Evolutionary conservation across 2,797 vertebrate species (phyloP).

Genomic region (Otus scops): DNA sequence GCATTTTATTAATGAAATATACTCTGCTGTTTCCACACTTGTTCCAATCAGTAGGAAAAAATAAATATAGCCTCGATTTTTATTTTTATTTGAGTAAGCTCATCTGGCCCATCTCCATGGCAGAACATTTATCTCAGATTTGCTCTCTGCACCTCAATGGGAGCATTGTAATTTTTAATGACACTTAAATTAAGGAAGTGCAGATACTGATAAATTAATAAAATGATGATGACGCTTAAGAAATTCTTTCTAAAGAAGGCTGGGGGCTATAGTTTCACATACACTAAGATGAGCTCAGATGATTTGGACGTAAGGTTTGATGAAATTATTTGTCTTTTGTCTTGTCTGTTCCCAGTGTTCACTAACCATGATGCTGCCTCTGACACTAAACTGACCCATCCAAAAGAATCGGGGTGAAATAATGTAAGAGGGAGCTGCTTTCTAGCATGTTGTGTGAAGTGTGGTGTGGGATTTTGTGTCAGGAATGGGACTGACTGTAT

Average conservation of each 20-base stretch:
- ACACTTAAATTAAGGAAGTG: neutral
- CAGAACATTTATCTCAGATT: neutral
- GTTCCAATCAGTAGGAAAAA: neutral
- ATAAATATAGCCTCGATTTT: neutral
- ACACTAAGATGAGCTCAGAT: rapidly evolving
- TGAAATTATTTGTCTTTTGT: neutral
- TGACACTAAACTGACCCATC: neutral
- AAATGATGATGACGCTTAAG: neutral
- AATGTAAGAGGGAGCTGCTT: neutral
- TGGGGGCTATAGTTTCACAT: neutral
- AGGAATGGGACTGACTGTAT: neutral
- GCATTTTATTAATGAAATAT: neutral
- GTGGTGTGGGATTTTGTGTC: neutral
- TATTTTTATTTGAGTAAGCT: neutral
- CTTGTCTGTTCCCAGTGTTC: neutral
- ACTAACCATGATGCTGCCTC: neutral
- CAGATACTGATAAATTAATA: neutral
- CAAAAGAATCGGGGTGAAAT: neutral
- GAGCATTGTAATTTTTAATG: neutral
- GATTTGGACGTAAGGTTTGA: neutral
- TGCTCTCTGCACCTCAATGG: neutral
- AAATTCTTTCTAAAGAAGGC: neutral
- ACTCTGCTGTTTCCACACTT: neutral
- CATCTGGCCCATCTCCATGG: neutral
- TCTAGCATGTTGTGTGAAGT: neutral